Evolutionary conservation across 1,140 invertebrate species (phyloP), one percentile per base, ranked within the genome.

Genomic region (Probaryconus sp.): DNA sequence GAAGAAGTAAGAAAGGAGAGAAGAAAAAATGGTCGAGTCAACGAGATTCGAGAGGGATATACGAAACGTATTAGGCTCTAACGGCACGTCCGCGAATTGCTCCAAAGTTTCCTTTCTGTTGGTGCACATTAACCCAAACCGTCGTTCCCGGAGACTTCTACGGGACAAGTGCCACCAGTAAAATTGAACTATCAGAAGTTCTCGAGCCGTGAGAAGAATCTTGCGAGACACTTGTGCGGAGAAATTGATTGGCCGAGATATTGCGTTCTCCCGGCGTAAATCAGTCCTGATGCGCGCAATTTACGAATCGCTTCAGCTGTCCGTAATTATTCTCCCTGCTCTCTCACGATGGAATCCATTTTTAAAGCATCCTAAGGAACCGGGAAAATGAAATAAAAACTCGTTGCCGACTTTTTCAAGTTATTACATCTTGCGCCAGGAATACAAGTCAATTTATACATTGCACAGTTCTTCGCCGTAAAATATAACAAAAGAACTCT

Each of bases 151-250:
- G 37, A 51, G 58, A 71, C 56, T 67, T 56, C 7, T 42, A 42
- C 48, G 48, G 43, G 65, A 76, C 55, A 68, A 68, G 63, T 71
- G 67, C 31, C 63, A 58, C 55, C 33, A 67, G 75, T 77, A 80
- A 82, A 80, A 85, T 85, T 83, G 82, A 86, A 79, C 78, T 79
- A 81, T 81, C 77, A 78, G 63, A 81, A 83, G 81, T 86, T 85
- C 55, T 56, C 48, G 38, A 70, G 70, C 68, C 79, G 79, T 81
- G 77, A 78, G 76, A 79, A 70, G 79, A 84, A 83, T 85, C 47
- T 60, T 38, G 37, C 40, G 53, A 37, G 51, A 55, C 51, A 42
- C 13, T 50, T 69, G 55, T 31, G 38, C 24, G 18, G 38, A 17
- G n/a, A 56, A 64, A 71, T 71, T 71, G 48, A 64, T 71, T 71